Evolutionary conservation across 1,140 invertebrate genomes (phyloP).

Genomic region (Drosophila parabipectinata): DNA sequence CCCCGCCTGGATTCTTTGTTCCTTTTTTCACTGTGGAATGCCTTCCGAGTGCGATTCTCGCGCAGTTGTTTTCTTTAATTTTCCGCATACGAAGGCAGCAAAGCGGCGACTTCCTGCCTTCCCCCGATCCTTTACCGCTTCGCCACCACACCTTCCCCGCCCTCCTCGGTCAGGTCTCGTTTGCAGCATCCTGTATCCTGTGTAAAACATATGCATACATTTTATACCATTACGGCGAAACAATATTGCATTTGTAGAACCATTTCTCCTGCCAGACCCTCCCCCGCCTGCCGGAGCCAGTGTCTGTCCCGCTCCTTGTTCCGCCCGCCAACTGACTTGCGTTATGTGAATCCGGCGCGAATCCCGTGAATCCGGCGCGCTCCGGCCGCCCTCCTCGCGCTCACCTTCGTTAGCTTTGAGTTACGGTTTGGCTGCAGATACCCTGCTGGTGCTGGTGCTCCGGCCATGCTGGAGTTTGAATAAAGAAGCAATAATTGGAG

Average conservation of each 20-base stretch:
- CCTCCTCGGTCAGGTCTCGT: constrained; percentile 32
- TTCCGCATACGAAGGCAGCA: constrained; percentile 39
- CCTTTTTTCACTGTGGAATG: constrained; percentile 12
- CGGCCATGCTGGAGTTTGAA: not conserved
- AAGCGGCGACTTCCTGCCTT: constrained; percentile 43
- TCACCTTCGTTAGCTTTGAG: constrained; percentile 56
- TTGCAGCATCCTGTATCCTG: constrained; percentile 42
- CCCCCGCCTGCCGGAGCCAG: not conserved
- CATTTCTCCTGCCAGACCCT: constrained; percentile 38
- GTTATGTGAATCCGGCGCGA: constrained; percentile 55
- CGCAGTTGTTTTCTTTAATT: constrained; percentile 55
- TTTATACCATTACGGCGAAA: constrained; percentile 72
- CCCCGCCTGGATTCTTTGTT: not conserved
- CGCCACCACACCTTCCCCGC: not conserved
- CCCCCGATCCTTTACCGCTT: constrained; percentile 12
- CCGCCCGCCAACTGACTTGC: constrained; percentile 38
- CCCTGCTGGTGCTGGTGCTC: constrained; percentile 7
- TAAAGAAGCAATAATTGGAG: too few relatives aligned
- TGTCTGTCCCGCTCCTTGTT: not conserved
- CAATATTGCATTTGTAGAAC: constrained; percentile 76
- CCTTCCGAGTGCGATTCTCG: constrained; percentile 36
- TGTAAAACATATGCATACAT: constrained; percentile 76
- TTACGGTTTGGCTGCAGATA: constrained; percentile 27
- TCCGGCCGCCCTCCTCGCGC: constrained; percentile 16
- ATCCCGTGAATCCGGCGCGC: constrained; percentile 33